Evolutionary conservation across 2,113 vertebrate species (phyloP).

Genomic region (Hydrochoerus hydrochaeris): DNA sequence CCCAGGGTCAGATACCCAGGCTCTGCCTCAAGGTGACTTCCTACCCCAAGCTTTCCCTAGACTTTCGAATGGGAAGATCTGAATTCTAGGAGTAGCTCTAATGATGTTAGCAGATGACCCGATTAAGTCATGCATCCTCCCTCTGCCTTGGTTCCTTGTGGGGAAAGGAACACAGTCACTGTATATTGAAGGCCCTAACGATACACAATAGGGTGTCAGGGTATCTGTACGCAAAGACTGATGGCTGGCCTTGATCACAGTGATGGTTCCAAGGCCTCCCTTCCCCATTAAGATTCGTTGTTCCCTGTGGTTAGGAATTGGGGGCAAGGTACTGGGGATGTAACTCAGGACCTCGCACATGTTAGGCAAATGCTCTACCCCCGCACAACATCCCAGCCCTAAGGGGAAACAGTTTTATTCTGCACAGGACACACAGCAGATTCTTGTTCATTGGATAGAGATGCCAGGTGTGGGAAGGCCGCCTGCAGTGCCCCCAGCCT

Average conservation of each 20-base stretch:
- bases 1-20: not conserved
- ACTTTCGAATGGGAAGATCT: conserved; percentile 26
- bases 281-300: not conserved
- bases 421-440: not conserved
- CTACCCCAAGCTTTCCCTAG: not conserved
- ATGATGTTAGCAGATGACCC: not conserved
- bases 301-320: not conserved
- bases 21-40: not conserved
- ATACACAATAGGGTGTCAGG: not conserved
- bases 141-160: not conserved
- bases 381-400: not conserved
- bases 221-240: not conserved
- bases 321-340: not conserved
- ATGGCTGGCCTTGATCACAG: not conserved
- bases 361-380: not conserved
- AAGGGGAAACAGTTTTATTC: not conserved
- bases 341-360: not conserved
- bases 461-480: not conserved
- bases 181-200: not conserved
- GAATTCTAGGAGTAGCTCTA: not conserved
- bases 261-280: not conserved
- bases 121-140: not conserved
- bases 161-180: not conserved
- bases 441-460: not conserved
- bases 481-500: not conserved